Evolutionary conservation across 2,113 vertebrate species (phyloP).

Genomic region (Seriola rivoliana): DNA sequence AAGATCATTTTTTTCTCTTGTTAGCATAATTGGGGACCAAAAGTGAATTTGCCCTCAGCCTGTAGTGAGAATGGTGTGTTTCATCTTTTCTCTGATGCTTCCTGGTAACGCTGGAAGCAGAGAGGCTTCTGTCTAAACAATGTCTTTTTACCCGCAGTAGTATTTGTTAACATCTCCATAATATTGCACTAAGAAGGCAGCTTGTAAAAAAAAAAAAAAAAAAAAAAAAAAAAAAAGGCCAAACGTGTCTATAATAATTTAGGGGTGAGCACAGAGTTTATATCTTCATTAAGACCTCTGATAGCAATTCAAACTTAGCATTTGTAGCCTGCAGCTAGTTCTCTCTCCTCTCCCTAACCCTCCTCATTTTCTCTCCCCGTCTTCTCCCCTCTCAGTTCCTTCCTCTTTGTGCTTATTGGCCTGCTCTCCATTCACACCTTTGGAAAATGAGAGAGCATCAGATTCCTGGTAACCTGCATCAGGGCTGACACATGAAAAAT

Average conservation of each 20-base stretch:
- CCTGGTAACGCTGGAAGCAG: slow-evolving; percentile 70
- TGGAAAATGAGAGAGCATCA: slow-evolving; percentile 78
- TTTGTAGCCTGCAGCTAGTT: slow-evolving; percentile 75
- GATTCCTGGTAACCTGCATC: slow-evolving; percentile 89
- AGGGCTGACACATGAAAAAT: slow-evolving; percentile 98
- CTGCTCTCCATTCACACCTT: slow-evolving; percentile 55
- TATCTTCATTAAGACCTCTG: slow-evolving; percentile 77
- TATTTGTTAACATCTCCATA: slow-evolving; percentile 80
- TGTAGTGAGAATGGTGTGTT: slow-evolving; percentile 70
- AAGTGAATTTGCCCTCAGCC: slow-evolving; percentile 80
- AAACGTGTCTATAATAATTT: slow-evolving; percentile 82
- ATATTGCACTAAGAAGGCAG: slow-evolving; percentile 75
- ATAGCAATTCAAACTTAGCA: slow-evolving; percentile 59
- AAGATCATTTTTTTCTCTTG: slow-evolving; percentile 76
- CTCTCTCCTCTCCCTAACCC: slow-evolving; percentile 31
- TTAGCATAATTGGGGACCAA: slow-evolving; percentile 83
- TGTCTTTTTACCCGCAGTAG: slow-evolving; percentile 70
- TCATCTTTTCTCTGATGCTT: slow-evolving; percentile 80
- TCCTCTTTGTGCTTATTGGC: slow-evolving; percentile 37
- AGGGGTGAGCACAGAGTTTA: slow-evolving; percentile 59
- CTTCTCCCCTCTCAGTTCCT: slow-evolving; percentile 37
- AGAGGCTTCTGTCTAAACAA: slow-evolving; percentile 67
- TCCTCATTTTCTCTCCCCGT: slow-evolving; percentile 32
- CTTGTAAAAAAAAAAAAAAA: slow-evolving; percentile 54
- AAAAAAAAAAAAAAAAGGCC: slow-evolving; percentile 41